phyloP scores from a whole-genome alignment of 1,140 invertebrate genomes.

The Drosophila varians region DNA sequence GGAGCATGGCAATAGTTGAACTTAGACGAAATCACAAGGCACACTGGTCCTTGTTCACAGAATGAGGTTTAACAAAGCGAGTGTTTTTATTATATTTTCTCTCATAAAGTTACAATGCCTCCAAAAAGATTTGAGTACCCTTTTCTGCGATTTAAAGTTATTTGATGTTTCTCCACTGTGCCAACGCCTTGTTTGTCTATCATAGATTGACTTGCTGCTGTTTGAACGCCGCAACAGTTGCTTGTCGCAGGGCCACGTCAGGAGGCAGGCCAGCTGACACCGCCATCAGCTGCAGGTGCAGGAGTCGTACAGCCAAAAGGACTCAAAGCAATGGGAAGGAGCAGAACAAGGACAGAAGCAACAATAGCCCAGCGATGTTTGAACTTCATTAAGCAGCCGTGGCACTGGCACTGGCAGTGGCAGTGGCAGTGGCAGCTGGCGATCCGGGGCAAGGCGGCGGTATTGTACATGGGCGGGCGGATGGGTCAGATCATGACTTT shows the following conservation, averaged over 20 bases:
- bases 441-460: not conserved
- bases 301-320: not conserved
- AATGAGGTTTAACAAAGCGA: not conserved
- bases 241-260: conserved; percentile 17
- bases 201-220: conserved; percentile 67
- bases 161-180: conserved; percentile 31
- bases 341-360: conserved; percentile 10
- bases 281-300: not conserved
- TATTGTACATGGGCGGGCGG: conserved; percentile 4
- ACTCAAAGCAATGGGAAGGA: not conserved
- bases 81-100: too few species aligned
- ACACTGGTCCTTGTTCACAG: conserved; percentile 1
- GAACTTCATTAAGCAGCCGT: conserved; percentile 54
- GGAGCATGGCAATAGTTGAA: conserved; percentile 28
- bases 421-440: conserved; percentile 24
- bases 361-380: conserved; percentile 54
- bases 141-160: too few species aligned
- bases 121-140: too few species aligned
- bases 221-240: conserved; percentile 44
- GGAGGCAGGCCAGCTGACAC: conserved; percentile 1
- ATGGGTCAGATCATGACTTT: conserved; percentile 59
- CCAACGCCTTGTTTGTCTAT: conserved; percentile 24
- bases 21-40: conserved; percentile 6
- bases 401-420: conserved; percentile 21
- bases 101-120: too few species aligned